These are phyloP conservation scores for Poecilia wingei DNA, from an alignment of 2,797 vertebrate species.

Conservation along the genomic window DNA sequence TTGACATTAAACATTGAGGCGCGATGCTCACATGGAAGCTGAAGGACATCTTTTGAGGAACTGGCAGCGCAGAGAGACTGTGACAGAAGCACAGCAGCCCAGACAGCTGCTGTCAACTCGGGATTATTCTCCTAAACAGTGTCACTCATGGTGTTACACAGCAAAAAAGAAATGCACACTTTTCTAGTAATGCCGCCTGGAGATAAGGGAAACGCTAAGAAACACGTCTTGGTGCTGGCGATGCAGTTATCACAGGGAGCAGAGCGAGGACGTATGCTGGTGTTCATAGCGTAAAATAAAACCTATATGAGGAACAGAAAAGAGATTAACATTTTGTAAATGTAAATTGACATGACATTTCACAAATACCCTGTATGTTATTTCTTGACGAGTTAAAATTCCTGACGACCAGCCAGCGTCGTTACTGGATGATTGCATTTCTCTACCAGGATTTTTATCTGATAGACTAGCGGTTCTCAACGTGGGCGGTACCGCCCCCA, in stretches of 20 bases:
- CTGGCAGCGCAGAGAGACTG: slow-evolving; percentile 18
- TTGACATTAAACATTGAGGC: not conserved
- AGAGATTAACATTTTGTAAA: not conserved
- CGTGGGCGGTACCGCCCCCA: too few relatives aligned
- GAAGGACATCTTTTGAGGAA: slow-evolving; percentile 4
- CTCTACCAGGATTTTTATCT: not conserved
- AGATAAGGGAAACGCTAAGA: not conserved
- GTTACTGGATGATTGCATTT: not conserved
- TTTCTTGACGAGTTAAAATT: not conserved
- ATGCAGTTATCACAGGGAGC: not conserved
- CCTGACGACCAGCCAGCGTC: not conserved
- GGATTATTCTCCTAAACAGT: slow-evolving; percentile 5
- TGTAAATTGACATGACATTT: not conserved
- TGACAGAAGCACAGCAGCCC: not conserved
- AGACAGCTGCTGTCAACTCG: slow-evolving; percentile 1
- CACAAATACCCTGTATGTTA: not conserved
- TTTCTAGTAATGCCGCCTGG: not conserved
- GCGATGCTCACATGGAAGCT: not conserved
- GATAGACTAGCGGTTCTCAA: not conserved
- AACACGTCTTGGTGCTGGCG: not conserved
- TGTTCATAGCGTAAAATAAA: not conserved
- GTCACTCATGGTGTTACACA: slow-evolving; percentile 1
- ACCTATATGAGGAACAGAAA: not conserved
- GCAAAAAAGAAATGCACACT: not conserved
- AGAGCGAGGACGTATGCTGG: not conserved